phyloP scores from a whole-genome alignment of 2,113 vertebrate species.

The Antechinus flavipes region DNA sequence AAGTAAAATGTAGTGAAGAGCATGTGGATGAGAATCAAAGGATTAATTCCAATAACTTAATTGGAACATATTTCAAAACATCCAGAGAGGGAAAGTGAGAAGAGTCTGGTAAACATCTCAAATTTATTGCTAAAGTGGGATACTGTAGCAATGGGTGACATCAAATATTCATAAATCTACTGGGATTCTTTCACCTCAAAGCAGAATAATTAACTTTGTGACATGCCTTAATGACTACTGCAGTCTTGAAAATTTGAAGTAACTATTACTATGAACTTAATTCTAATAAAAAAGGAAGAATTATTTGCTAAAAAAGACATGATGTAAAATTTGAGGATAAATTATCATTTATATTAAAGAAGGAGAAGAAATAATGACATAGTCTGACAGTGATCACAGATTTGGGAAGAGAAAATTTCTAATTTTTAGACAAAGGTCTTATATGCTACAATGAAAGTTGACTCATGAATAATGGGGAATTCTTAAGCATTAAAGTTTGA shows the following conservation, averaged over 20 bases:
- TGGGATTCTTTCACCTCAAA: not conserved
- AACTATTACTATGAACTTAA: not conserved
- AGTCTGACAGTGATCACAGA: not conserved
- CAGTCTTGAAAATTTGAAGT: not conserved
- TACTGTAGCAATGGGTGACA: not conserved
- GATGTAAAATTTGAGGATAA: not conserved
- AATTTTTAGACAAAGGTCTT: not conserved
- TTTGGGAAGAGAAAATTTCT: not conserved
- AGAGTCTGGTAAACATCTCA: not conserved
- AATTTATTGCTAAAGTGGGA: not conserved
- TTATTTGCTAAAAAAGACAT: not conserved
- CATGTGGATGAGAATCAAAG: not conserved
- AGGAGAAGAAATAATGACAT: not conserved
- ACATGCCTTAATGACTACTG: not conserved
- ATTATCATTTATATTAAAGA: not conserved
- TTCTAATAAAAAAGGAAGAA: not conserved
- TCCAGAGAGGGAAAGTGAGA: not conserved
- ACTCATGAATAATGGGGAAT: not conserved
- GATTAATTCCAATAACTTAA: not conserved
- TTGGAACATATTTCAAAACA: not conserved
- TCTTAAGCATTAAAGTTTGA: not conserved
- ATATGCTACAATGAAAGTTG: not conserved
- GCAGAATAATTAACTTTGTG: not conserved
- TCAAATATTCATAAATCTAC: not conserved
- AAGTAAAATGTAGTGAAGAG: not conserved